Percentiles rank a stretch among this genome's conserved stretches.
Conservation (phyloP, 1,140 invertebrate genomes). For the Patella vulgata region DNA sequence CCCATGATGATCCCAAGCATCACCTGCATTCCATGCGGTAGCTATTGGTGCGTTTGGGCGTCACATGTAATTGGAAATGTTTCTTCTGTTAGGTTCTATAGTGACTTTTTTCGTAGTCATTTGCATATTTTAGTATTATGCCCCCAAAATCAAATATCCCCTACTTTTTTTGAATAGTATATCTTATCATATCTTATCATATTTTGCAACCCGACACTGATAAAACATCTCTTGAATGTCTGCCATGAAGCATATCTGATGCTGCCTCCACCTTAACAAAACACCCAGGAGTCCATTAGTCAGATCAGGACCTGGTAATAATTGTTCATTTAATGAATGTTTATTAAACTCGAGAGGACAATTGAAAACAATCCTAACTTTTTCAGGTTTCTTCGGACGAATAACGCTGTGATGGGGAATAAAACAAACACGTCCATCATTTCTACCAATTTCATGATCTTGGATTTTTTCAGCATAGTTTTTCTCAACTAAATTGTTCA, state of each 20-base stretch:
- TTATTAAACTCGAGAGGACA: conserved; percentile 32
- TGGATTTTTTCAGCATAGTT: conserved; percentile 22
- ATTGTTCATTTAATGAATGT: conserved; percentile 40
- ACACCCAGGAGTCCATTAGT: conserved; percentile 40
- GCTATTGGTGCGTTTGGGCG: no score
- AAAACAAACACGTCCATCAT: no score
- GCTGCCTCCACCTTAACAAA: conserved; percentile 43
- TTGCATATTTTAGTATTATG: no score
- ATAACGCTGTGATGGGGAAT: conserved; percentile 44
- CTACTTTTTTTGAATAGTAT: no score
- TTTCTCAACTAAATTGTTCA: conserved; percentile 10
- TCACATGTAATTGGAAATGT: no score
- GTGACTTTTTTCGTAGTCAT: no score
- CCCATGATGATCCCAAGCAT: no score
- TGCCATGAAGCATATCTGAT: conserved; percentile 34
- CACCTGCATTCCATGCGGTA: no score
- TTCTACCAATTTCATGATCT: conserved; percentile 3
- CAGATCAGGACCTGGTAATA: conserved; percentile 45
- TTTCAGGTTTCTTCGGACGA: no score
- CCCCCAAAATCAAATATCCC: no score
- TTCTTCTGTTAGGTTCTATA: no score
- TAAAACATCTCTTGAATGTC: conserved; percentile 53
- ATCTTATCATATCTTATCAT: conserved; percentile 30
- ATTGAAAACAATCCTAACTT: conserved; percentile 47
- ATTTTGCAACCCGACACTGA: conserved; percentile 25